Percentiles rank a stretch among this genome's conserved stretches.
phyloP scores from a whole-genome alignment of 1,140 invertebrate species.

The Phocides pigmalion region DNA sequence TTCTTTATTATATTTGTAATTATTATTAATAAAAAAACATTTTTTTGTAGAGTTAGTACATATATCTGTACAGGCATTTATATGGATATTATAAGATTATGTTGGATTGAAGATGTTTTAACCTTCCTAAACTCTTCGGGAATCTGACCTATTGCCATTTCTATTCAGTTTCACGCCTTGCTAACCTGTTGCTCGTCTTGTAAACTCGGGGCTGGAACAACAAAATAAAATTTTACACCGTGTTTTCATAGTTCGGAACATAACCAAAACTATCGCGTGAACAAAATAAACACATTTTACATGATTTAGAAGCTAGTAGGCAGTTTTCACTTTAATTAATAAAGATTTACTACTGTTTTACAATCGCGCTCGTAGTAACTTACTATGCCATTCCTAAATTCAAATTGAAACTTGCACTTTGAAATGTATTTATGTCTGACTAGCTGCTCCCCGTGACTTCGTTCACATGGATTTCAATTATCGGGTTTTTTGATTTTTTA shows the following conservation, averaged over 20 bases:
- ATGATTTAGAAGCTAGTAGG: not conserved
- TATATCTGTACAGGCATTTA: too few relatives aligned
- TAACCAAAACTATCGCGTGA: slow-evolving; percentile 11
- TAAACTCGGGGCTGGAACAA: slow-evolving; percentile 6
- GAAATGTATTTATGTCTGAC: not conserved
- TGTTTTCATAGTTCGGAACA: slow-evolving; percentile 4
- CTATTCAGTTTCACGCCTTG: not conserved
- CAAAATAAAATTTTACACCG: slow-evolving; percentile 13
- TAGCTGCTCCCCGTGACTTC: too few relatives aligned
- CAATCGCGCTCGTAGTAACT: not conserved
- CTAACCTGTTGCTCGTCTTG: slow-evolving; percentile 4
- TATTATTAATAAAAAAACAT: too few relatives aligned
- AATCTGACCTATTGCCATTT: not conserved
- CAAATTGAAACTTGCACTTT: not conserved
- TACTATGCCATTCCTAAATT: not conserved
- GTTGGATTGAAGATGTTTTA: too few relatives aligned
- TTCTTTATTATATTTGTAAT: too few relatives aligned
- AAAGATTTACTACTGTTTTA: not conserved
- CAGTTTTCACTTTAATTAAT: not conserved
- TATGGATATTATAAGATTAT: too few relatives aligned
- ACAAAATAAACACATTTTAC: not conserved
- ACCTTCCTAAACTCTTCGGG: not conserved
- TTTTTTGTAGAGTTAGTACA: too few relatives aligned
- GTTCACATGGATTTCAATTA: too few relatives aligned
- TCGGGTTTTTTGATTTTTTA: too few relatives aligned